Conservation (phyloP, 2,888 invertebrate genomes). For the Acanthococcus lagerstroemiae region DNA sequence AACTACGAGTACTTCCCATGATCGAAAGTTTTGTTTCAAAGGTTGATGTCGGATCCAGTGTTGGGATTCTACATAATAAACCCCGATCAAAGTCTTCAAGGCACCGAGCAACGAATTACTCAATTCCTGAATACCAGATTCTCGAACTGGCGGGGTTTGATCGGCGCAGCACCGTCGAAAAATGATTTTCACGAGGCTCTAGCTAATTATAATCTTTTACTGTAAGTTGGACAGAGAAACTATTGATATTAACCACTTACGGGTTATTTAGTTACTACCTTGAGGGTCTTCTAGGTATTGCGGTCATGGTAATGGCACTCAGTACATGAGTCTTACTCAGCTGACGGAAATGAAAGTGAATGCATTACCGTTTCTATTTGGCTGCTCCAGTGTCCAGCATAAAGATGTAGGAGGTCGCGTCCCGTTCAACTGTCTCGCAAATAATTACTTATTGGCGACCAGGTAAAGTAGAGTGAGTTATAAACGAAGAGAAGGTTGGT, state of each 20-base stretch:
- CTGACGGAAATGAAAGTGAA: constrained; percentile 48
- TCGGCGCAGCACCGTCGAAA: constrained; percentile 48
- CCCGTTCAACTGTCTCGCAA: constrained; percentile 51
- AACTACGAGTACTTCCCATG: background rate
- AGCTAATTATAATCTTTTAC: constrained; percentile 51
- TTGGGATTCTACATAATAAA: constrained; percentile 54
- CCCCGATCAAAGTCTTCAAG: constrained; percentile 56
- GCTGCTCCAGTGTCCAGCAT: constrained; percentile 58
- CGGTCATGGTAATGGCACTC: constrained; percentile 66
- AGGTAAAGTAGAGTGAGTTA: constrained; percentile 45
- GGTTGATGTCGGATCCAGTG: constrained; percentile 38
- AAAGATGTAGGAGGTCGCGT: constrained; percentile 45
- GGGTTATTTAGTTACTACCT: background rate
- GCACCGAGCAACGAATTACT: constrained; percentile 53
- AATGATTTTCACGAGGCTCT: constrained; percentile 49
- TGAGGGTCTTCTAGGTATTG: constrained; percentile 50
- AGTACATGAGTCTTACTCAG: constrained; percentile 49
- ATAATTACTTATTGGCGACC: constrained; percentile 54
- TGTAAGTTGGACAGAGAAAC: constrained; percentile 47
- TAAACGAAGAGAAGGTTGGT: background rate
- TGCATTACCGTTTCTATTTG: constrained; percentile 55
- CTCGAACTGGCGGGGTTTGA: constrained; percentile 51
- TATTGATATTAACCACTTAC: background rate
- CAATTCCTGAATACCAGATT: constrained; percentile 51
- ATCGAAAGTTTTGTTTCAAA: constrained; percentile 32